Conservation (phyloP, 2,797 vertebrate genomes). For the Danionella dracula region DNA sequence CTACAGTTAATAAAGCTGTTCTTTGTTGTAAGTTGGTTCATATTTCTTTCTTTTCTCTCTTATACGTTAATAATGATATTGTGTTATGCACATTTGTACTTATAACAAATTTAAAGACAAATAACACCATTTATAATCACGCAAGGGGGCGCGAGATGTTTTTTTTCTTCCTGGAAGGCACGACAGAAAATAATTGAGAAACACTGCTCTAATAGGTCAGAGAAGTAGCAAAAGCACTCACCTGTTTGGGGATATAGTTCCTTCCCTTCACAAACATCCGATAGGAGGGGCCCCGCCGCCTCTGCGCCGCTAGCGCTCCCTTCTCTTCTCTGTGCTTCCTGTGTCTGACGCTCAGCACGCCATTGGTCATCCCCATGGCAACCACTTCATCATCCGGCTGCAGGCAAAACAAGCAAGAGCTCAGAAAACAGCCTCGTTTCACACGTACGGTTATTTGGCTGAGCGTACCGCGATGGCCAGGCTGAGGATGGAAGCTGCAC, state of each 20-base stretch:
- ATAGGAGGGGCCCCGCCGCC: conserved; percentile 72
- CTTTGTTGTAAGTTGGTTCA: too few species aligned
- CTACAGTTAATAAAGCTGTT: too few species aligned
- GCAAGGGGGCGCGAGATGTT: too few species aligned
- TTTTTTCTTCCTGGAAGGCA: background rate
- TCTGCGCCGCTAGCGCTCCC: conserved; percentile 55
- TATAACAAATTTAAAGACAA: too few species aligned
- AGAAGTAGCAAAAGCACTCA: conserved; percentile 23
- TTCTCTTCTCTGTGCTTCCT: conserved; percentile 76
- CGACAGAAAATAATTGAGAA: too few species aligned
- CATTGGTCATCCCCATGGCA: conserved; percentile 92
- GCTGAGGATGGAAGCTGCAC: conserved; percentile 61
- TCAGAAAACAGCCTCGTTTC: background rate
- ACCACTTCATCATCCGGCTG: conserved; percentile 87
- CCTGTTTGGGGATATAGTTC: conserved; percentile 85
- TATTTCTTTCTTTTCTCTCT: too few species aligned
- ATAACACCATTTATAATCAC: too few species aligned
- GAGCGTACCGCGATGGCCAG: conserved; percentile 53
- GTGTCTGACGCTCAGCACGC: conserved; percentile 87
- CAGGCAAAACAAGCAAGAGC: conserved; percentile 13
- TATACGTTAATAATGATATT: too few species aligned
- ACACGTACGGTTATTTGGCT: background rate
- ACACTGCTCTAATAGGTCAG: too few species aligned
- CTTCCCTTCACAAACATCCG: conserved; percentile 86
- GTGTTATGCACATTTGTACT: too few species aligned